Evolutionary conservation across 1,140 invertebrate genomes (phyloP), one percentile per base, ranked within the genome.

Genomic region (Drosophila neocordata): DNA sequence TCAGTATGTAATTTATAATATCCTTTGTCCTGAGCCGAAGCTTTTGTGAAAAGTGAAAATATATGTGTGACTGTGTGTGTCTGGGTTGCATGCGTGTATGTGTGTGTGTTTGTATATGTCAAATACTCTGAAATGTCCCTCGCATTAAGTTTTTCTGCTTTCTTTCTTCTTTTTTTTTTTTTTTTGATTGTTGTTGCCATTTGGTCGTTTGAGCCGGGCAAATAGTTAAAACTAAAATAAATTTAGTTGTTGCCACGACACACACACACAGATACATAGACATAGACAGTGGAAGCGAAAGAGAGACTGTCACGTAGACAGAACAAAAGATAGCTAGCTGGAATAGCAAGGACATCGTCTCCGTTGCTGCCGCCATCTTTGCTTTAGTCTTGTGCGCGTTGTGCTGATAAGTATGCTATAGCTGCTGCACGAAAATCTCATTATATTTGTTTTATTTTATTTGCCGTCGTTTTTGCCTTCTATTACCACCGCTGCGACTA

Each of bases 141-240:
- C 31, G 64, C 62, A 72, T 56, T 75, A 67, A 56, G 67, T 79
- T 70, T 48, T 73, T 79, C 67, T 69, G 70, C 15, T 9, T 48
- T 48, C 18, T 18, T 4, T n/a, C n/a, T n/a, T n/a, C n/a, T 24
- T 2, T 0, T 2, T 24, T 0, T 24, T 24, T 24, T 24, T 24
- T 48, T 48, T 20, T 4, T 48, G 15, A 48, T 20, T 48, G 41
- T 44, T 48, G 41, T 48, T 64, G 67, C 65, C 59, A 38, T 55
- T 62, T 73, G 62, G 66, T n/a, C 69, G 73, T 81, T 85, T 85
- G 81, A 68, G 73, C 57, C 65, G 57, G 65, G 79, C 79, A 87
- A 87, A 87, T 88, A 87, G 82, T 87, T 82, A 88, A 87, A 87
- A 87, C 82, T 87, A 88, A 87, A 87, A 88, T 87, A 87, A 87